These are phyloP conservation scores for Hydropsyche betteni DNA, from an alignment of 2,888 invertebrate species.

Conservation along the genomic window DNA sequence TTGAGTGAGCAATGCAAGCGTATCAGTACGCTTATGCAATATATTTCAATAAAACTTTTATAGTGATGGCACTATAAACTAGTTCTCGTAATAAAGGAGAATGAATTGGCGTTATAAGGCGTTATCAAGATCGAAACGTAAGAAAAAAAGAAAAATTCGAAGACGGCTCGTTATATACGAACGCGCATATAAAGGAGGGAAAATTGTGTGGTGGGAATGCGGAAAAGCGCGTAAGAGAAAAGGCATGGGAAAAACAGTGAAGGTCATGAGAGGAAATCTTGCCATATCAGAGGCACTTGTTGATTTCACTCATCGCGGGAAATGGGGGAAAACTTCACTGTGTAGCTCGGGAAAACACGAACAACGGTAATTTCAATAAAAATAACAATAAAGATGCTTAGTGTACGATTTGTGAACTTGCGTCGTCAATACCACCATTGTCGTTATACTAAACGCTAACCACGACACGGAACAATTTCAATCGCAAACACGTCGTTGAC, in stretches of 20 bases:
- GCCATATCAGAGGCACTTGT: slow-evolving; percentile 30
- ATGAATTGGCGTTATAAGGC: slow-evolving; percentile 28
- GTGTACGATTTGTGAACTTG: too few species aligned
- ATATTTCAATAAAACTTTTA: slow-evolving; percentile 33
- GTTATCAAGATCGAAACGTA: slow-evolving; percentile 23
- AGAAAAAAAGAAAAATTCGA: slow-evolving; percentile 5
- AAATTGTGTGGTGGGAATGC: slow-evolving; percentile 8
- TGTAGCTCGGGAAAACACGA: too few species aligned
- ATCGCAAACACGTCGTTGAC: too few species aligned
- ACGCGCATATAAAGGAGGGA: slow-evolving; percentile 1
- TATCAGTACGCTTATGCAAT: slow-evolving; percentile 14
- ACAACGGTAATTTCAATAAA: too few species aligned
- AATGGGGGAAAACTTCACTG: background rate
- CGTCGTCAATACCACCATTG: too few species aligned
- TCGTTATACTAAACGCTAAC: too few species aligned
- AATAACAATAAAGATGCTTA: too few species aligned
- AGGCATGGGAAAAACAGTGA: slow-evolving; percentile 21
- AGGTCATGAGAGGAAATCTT: slow-evolving; percentile 12
- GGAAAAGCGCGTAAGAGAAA: background rate
- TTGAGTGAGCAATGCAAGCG: slow-evolving; percentile 24
- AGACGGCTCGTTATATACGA: too few species aligned
- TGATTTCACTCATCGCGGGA: slow-evolving; percentile 16
- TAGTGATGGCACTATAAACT: slow-evolving; percentile 32
- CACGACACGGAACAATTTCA: too few species aligned
- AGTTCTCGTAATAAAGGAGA: slow-evolving; percentile 32